These are phyloP conservation scores for Diplodus sargus DNA, from an alignment of 2,797 vertebrate genomes.

Conservation along the genomic window DNA sequence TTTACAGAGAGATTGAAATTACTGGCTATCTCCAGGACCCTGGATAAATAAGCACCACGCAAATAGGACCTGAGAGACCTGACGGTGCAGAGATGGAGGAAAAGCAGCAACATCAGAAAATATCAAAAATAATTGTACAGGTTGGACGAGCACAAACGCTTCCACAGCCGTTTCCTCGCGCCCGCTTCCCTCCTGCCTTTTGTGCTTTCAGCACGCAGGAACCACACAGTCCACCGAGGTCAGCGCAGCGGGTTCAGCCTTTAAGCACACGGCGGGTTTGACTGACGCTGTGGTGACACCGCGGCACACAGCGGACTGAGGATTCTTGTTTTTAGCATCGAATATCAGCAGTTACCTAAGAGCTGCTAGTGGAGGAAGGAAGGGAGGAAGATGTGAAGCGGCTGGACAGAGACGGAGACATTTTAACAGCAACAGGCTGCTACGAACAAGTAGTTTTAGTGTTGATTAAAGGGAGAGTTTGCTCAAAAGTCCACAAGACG, in stretches of 20 bases:
- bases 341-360: background rate
- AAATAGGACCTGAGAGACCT: background rate
- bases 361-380: background rate
- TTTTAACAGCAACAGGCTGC: too few species aligned
- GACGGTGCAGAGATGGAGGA: background rate
- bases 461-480: too few species aligned
- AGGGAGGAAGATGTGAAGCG: too few species aligned
- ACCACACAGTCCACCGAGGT: background rate
- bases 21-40: background rate
- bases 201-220: constrained; percentile 10
- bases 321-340: background rate
- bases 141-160: constrained; percentile 1
- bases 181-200: background rate
- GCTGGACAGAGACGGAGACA: background rate
- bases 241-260: constrained; percentile 27
- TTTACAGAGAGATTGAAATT: background rate
- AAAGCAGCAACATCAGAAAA: background rate
- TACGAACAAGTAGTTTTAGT: too few species aligned
- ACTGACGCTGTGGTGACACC: background rate
- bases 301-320: background rate
- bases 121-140: constrained; percentile 16
- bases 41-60: background rate
- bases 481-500: too few species aligned
- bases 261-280: background rate
- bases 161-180: background rate